phyloP scores from a whole-genome alignment of 2,888 invertebrate genomes.

The Drosophila nigritarsus region DNA sequence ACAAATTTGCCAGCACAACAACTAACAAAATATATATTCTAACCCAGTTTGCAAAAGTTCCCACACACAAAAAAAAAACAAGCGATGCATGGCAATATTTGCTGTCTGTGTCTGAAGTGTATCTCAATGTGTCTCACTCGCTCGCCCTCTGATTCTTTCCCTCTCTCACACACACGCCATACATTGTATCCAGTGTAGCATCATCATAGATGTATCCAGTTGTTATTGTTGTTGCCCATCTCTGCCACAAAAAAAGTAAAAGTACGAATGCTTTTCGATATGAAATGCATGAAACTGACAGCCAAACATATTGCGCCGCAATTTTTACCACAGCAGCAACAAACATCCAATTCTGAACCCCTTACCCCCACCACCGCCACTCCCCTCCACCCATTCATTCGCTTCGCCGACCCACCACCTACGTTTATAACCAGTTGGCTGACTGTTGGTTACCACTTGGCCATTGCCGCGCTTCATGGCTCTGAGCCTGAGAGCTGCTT shows the following conservation, averaged over 20 bases:
- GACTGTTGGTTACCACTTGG: constrained; percentile 73
- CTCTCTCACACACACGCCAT: not conserved
- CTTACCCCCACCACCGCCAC: not conserved
- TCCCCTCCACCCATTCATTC: not conserved
- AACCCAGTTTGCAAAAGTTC: constrained; percentile 50
- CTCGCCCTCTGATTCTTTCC: not conserved
- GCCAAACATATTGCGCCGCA: constrained; percentile 78
- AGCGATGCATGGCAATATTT: constrained; percentile 61
- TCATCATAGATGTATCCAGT: constrained; percentile 76
- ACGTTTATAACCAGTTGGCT: constrained; percentile 56
- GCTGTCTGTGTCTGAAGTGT: constrained; percentile 39
- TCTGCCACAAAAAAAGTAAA: too few relatives aligned
- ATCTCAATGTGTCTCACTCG: not conserved
- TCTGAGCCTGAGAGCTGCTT: constrained; percentile 30
- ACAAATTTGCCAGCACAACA: not conserved
- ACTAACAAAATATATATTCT: constrained; percentile 22
- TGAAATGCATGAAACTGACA: constrained; percentile 81
- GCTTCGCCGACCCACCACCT: not conserved
- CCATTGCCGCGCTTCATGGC: constrained; percentile 22
- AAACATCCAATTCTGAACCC: constrained; percentile 13
- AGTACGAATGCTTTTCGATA: constrained; percentile 81
- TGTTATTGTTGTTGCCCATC: constrained; percentile 51
- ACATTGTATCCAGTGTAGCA: constrained; percentile 77
- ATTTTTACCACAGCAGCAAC: constrained; percentile 57
- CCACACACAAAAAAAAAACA: constrained; percentile 14